A percentile compares a stretch with the other conserved stretches of the same genome.
Conservation (phyloP, 1,140 invertebrate species). For the Drosophila chauvacae region DNA sequence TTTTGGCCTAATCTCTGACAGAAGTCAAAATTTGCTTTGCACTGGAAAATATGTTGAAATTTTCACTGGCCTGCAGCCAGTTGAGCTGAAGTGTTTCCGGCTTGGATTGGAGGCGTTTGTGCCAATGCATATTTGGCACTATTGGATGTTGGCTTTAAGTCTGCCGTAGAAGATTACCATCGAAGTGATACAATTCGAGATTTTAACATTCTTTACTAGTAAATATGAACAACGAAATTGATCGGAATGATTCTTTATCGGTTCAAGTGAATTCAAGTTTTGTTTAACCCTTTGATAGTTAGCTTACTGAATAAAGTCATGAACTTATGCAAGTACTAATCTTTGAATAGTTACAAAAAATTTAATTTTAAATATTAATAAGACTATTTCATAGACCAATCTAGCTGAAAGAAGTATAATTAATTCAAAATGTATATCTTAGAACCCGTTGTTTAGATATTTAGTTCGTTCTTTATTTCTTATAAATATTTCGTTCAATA, state of each 20-base stretch:
- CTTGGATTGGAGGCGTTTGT: not conserved
- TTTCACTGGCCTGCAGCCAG: slow-evolving; percentile 52
- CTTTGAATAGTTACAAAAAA: not conserved
- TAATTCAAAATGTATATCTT: not conserved
- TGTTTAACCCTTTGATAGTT: not conserved
- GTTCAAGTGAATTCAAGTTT: not conserved
- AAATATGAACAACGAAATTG: too few relatives aligned
- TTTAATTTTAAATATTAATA: not conserved
- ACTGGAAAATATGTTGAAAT: slow-evolving; percentile 73
- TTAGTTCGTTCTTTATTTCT: not conserved
- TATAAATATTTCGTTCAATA: not conserved
- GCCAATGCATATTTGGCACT: not conserved
- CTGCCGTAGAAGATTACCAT: not conserved
- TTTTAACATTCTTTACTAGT: not conserved
- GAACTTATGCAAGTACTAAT: too few relatives aligned
- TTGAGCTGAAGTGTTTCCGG: slow-evolving; percentile 25
- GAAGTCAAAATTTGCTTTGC: slow-evolving; percentile 74
- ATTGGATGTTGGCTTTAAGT: not conserved
- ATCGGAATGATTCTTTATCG: not conserved
- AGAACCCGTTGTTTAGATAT: not conserved
- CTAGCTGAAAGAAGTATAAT: not conserved
- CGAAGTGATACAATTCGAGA: not conserved
- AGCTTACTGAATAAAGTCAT: not conserved
- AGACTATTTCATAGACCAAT: not conserved
- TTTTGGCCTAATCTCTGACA: slow-evolving; percentile 78